Base-by-base conservation (phyloP, 2,888 invertebrate genomes). In the Bhutanitis thaidina region DNA sequence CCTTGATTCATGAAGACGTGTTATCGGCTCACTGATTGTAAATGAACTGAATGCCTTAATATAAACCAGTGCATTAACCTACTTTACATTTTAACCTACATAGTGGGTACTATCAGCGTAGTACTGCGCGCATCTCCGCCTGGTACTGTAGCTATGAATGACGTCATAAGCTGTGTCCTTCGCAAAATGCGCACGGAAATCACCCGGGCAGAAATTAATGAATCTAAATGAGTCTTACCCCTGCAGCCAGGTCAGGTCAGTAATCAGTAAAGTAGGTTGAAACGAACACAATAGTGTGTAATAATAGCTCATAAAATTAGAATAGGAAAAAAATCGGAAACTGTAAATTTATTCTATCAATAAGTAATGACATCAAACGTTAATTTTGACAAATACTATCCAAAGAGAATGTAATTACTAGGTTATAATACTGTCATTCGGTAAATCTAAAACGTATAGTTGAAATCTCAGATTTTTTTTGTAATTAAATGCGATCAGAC, bases 61-160 rank as follows among this genome's bases (percentile, higher is more conserved):
- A 71, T 74, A 77, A 67, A 69, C 66, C 63, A 83, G 87, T 89
- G 88, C 89, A 89, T 83, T 90, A 89, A 90, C 90, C 90, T 79
- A 90, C 74, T 89, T 89, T 83, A 77, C 47, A 52, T 72, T 77
- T 74, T 87, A 86, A 88, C 89, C 88, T 84, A 90, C 83, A 82
- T 88, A 70, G 67, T 66, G 71, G 73, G 74, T 77, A 72, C 79
- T 80, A 79, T 77, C 81, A 77, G 74, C 69, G 69, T 65, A 68
- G 78, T 68, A 72, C 71, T 73, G 89, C 70, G 79, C 78, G 63
- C 67, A 73, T 79, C 85, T 59, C 84, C 67, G 83, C 77, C 85
- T 87, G 89, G 90, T 71, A 90, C 90, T 80, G 74, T 69, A 60
- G 59, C 30, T 12, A 32, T 59, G 62, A 61, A 68, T 88, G 86